Base-by-base conservation (phyloP, 2,888 invertebrate genomes). In the Drosophila recens region DNA sequence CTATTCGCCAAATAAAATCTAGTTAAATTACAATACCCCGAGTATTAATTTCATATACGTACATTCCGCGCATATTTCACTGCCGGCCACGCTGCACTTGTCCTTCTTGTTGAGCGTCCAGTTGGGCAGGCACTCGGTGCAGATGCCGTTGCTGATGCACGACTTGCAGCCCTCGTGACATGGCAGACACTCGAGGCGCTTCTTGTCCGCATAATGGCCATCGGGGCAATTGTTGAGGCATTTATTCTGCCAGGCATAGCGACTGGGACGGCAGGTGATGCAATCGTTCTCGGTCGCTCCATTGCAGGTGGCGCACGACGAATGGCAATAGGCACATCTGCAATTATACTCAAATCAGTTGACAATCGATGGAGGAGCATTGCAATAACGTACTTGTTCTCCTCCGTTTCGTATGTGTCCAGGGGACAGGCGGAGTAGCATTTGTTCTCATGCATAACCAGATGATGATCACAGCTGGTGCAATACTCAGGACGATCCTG, bases 391-490 rank as follows among this genome's bases (percentile, higher is more conserved):
- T 45, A 95, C 94, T 95, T 95, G 92, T 97, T 97, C 91, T 97
- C 97, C 87, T 97, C 96, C 2, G 97, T 97, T 93, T 97, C 97
- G 90, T 95, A 97, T 46, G 96, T 96, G 78, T 96, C 95, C 15
- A 95, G 91, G 0, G 97, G 97, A 93, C 98, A 98, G 0, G 96
- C 95, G 6, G 97, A 96, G 82, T 96, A 94, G 92, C 98, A 98
- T 85, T 95, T 95, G 87, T 96, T 96, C 75, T 96, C 95, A 90
- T 96, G 95, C 89, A 97, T 95, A 54, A 97, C 95, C 73, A 98
- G 93, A 90, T 97, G 97, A 92, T 97, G 97, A 87, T 97, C 97
- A 91, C 98, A 98, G 79, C 96, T 97, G 43, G 96, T 96, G 90
- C 98, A 98, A 76, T 95, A 95, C 83, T 97, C 96, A 4, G 97